Percentiles rank a stretch among this genome's conserved stretches.
phyloP scores from a whole-genome alignment of 2,113 vertebrate genomes.

The Pagrus major region DNA sequence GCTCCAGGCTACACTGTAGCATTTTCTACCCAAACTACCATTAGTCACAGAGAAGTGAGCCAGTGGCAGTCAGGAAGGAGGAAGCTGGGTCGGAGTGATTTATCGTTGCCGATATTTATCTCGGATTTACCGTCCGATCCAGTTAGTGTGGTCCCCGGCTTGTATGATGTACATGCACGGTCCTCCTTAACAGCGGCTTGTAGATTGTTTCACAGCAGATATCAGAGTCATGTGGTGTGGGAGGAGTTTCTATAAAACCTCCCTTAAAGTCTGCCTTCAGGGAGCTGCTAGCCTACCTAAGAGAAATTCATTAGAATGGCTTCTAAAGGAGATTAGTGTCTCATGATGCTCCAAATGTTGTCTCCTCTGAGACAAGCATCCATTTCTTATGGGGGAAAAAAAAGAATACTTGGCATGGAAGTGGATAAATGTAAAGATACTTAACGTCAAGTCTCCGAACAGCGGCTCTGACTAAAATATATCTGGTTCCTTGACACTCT shows the following conservation, averaged over 20 bases:
- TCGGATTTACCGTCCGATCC: conserved; percentile 16
- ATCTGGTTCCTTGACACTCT: conserved; percentile 20
- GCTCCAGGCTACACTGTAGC: conserved; percentile 30
- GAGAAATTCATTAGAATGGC: conserved; percentile 26
- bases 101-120: conserved; percentile 25
- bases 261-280: not conserved
- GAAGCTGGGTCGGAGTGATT: conserved; percentile 33
- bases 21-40: conserved; percentile 54
- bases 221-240: not conserved
- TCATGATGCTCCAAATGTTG: not conserved
- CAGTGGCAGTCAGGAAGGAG: conserved; percentile 13
- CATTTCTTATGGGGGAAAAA: not conserved
- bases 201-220: not conserved
- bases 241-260: not conserved
- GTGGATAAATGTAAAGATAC: conserved; percentile 29
- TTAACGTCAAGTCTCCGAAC: conserved; percentile 10
- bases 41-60: conserved; percentile 52
- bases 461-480: conserved; percentile 13
- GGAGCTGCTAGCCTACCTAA: conserved; percentile 24
- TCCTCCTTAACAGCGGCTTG: not conserved
- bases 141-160: not conserved
- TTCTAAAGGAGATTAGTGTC: conserved; percentile 28
- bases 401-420: not conserved
- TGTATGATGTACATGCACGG: not conserved
- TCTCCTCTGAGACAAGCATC: not conserved